Evolutionary conservation across 2,888 invertebrate genomes (phyloP).

Genomic region (Augochlorella aurata): DNA sequence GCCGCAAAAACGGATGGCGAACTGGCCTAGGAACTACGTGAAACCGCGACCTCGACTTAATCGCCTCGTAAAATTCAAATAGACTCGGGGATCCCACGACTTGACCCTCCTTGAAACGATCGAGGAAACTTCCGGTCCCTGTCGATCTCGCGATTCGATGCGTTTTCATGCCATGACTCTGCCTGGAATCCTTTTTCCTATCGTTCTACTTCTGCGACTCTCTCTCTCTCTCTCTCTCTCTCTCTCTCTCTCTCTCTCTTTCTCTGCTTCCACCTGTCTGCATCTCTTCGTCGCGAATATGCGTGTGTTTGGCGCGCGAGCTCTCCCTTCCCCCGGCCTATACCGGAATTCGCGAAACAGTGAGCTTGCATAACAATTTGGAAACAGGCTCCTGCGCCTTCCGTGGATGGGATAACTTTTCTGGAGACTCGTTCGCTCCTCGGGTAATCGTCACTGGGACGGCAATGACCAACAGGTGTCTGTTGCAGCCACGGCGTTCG

Average conservation of each 20-base stretch:
- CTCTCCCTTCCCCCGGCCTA: neutral
- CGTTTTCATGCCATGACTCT: constrained; percentile 31
- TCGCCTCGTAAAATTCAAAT: neutral
- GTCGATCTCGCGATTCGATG: neutral
- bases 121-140: neutral
- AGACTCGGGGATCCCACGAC: neutral
- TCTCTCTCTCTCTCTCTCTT: neutral
- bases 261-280: neutral
- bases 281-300: neutral
- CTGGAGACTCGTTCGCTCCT: neutral
- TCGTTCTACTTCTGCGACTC: neutral
- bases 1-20: neutral
- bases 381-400: neutral
- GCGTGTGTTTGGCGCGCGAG: neutral
- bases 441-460: neutral
- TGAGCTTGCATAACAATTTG: constrained; percentile 24
- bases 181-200: constrained; percentile 21
- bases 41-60: neutral
- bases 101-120: neutral
- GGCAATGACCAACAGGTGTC: neutral
- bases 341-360: constrained; percentile 19
- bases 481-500: neutral
- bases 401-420: neutral
- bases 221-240: constrained; percentile 16
- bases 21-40: neutral